Conservation (phyloP, 30 jellyfish, hydroid and myxozoan species). For the Aurelia aurita region DNA sequence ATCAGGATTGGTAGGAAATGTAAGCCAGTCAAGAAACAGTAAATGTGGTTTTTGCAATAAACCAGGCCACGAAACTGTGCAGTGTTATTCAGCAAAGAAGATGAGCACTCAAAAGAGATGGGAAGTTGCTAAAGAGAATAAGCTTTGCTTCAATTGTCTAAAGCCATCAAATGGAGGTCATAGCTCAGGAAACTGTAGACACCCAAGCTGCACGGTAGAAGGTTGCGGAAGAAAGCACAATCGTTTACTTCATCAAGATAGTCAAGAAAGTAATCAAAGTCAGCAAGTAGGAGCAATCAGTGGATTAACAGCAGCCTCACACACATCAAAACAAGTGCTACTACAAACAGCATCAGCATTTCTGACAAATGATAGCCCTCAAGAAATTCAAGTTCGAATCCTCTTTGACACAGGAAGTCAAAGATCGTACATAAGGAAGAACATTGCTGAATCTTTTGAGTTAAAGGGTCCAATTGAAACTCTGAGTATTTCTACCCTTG, state of each 20-base stretch:
- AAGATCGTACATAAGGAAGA: neutral
- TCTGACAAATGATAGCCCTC: neutral
- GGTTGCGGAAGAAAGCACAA: no score
- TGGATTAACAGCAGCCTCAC: neutral
- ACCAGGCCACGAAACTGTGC: no score
- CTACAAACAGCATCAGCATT: neutral
- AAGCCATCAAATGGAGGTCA: no score
- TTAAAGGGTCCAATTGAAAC: neutral
- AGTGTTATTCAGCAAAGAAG: no score
- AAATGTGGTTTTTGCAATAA: no score
- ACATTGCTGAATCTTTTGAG: neutral
- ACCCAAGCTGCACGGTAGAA: no score
- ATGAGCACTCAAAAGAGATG: no score
- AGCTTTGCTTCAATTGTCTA: no score
- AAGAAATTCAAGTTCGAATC: constrained; percentile 8
- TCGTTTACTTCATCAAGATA: neutral
- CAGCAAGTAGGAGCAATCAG: neutral
- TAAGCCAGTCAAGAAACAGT: no score
- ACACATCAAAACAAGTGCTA: no score
- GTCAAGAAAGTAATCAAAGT: neutral
- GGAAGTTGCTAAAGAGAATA: no score
- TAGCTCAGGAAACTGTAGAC: no score
- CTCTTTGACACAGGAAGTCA: neutral
- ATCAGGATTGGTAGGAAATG: neutral
- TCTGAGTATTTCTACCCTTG: neutral